Conservation (phyloP, 1,140 invertebrate genomes). For the Rhyzopertha dominica region DNA sequence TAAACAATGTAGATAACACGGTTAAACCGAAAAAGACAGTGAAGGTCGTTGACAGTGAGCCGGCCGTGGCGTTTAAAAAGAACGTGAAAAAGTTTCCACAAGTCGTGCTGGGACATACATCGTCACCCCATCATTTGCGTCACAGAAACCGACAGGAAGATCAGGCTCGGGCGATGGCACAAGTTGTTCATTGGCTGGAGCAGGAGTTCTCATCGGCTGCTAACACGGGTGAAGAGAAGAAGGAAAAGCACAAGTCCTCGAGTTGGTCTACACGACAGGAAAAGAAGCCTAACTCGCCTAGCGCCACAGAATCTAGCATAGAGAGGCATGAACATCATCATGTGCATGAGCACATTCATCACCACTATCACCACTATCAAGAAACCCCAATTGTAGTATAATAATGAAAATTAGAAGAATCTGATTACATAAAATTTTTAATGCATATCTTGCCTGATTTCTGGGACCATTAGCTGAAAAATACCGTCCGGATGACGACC, state of each 20-base stretch:
- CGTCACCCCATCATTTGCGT: constrained; percentile 55
- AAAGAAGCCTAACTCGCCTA: constrained; percentile 33
- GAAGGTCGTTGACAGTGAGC: constrained; percentile 18
- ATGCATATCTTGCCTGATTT: no score
- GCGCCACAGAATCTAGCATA: constrained; percentile 30
- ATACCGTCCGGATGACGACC: no score
- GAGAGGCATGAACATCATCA: constrained; percentile 61
- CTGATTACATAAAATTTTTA: no score
- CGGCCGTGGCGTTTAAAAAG: constrained; percentile 15
- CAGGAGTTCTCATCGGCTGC: constrained; percentile 45
- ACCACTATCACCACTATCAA: constrained; percentile 76
- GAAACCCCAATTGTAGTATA: constrained; percentile 44
- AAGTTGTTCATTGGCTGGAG: constrained; percentile 56
- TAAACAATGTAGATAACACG: constrained; percentile 32
- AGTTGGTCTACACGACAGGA: constrained; percentile 17
- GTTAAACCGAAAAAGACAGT: constrained; percentile 15
- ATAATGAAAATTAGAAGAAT: no score
- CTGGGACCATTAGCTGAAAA: no score
- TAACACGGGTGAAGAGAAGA: constrained; percentile 20
- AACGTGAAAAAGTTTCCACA: constrained; percentile 24
- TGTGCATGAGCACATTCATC: constrained; percentile 77
- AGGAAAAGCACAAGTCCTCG: constrained; percentile 18
- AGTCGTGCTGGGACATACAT: constrained; percentile 31
- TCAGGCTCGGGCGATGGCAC: constrained; percentile 65
- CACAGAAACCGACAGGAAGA: constrained; percentile 63